Percentiles rank a stretch among this genome's conserved stretches.
Evolutionary conservation across 2,113 vertebrate genomes (phyloP).

Genomic region (Ageneiosus marmoratus): DNA sequence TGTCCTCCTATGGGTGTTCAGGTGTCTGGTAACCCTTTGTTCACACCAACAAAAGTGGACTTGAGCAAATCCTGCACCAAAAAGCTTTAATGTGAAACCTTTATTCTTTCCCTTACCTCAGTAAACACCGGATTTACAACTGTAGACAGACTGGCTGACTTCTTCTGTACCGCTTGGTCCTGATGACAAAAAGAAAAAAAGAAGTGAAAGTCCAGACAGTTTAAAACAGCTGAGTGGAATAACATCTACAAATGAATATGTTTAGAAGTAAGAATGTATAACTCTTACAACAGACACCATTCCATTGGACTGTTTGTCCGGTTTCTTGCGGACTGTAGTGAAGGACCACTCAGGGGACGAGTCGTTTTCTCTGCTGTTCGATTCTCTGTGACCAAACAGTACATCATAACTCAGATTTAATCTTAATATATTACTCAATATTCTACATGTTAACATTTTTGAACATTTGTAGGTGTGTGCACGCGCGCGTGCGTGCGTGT

Average conservation of each 20-base stretch:
- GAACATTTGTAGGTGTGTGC: too few relatives aligned
- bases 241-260: background rate
- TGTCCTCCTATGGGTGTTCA: too few relatives aligned
- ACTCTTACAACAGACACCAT: slow-evolving; percentile 69
- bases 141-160: slow-evolving; percentile 82
- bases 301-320: slow-evolving; percentile 86
- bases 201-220: background rate
- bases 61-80: too few relatives aligned
- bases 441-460: too few relatives aligned
- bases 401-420: background rate
- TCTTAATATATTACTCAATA: background rate
- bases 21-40: too few relatives aligned
- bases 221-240: background rate
- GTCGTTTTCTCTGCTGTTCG: slow-evolving; percentile 85
- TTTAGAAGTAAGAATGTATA: background rate
- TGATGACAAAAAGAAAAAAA: slow-evolving; percentile 48
- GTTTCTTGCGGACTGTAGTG: slow-evolving; percentile 92
- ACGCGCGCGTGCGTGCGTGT: too few relatives aligned
- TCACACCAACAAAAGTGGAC: too few relatives aligned
- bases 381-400: slow-evolving; percentile 73
- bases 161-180: slow-evolving; percentile 84
- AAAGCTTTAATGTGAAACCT: too few relatives aligned
- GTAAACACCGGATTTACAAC: slow-evolving; percentile 90
- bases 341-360: slow-evolving; percentile 86
- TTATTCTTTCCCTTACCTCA: slow-evolving; percentile 75